A percentile compares a stretch with the other conserved stretches of the same genome.
phyloP scores from a whole-genome alignment of 2,113 vertebrate species.

The Laticauda laticaudata region DNA sequence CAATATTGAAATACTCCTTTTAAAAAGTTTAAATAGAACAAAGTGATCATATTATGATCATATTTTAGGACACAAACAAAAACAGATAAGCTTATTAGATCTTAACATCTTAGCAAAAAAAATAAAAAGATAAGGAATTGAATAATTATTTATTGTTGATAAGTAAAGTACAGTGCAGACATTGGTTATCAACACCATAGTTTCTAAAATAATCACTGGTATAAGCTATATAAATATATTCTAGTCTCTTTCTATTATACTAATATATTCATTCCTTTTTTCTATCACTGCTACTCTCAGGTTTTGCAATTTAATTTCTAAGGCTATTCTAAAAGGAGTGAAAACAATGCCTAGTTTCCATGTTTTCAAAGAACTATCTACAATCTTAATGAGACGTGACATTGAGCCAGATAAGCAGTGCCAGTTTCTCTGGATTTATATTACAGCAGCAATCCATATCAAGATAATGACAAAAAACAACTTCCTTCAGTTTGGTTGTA shows the following conservation, averaged over 20 bases:
- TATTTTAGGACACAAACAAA: not conserved
- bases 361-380: not conserved
- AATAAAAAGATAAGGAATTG: not conserved
- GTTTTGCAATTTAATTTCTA: not conserved
- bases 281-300: not conserved
- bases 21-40: not conserved
- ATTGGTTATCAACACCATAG: not conserved
- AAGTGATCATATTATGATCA: not conserved
- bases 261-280: not conserved
- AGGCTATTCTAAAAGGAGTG: not conserved
- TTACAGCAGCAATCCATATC: not conserved
- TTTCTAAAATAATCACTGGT: not conserved
- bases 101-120: not conserved
- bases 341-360: not conserved
- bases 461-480: not conserved
- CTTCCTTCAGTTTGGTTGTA: not conserved
- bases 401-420: not conserved
- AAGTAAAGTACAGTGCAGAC: not conserved
- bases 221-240: not conserved
- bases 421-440: not conserved
- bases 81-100: not conserved
- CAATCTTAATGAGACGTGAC: not conserved
- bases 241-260: not conserved
- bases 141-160: not conserved
- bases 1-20: not conserved